Evolutionary conservation across 2,113 vertebrate species (phyloP).

Genomic region (Scophthalmus maximus): DNA sequence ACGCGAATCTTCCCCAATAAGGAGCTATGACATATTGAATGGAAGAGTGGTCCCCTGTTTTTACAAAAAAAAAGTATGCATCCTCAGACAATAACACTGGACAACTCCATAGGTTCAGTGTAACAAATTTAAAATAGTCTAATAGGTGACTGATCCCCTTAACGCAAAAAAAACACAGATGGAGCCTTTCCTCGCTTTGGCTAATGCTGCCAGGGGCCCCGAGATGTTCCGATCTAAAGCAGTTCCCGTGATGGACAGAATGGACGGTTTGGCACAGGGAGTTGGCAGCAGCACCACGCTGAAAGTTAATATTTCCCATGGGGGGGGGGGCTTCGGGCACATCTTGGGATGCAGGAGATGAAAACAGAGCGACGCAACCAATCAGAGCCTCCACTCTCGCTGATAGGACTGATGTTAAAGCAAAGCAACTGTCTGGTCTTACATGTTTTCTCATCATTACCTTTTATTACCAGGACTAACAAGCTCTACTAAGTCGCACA

Average conservation of each 20-base stretch:
- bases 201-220: not conserved
- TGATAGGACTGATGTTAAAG: no score
- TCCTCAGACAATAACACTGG: not conserved
- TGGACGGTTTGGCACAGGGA: conserved; percentile 29
- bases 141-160: conserved; percentile 12
- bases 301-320: conserved; percentile 58
- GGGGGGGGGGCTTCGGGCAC: conserved; percentile 33
- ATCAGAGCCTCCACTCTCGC: conserved; percentile 50
- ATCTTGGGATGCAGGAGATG: conserved; percentile 47
- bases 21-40: not conserved
- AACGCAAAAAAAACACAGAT: conserved; percentile 1
- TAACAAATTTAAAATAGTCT: conserved; percentile 5
- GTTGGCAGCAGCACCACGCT: conserved; percentile 43
- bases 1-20: not conserved
- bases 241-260: conserved; percentile 50
- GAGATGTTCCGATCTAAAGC: conserved; percentile 24
- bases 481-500: no score
- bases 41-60: not conserved
- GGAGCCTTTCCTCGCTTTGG: not conserved
- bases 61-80: no score
- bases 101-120: not conserved
- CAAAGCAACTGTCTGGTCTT: no score
- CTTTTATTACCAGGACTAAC: no score
- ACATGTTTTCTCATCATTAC: no score
- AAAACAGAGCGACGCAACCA: conserved; percentile 45